Conservation (phyloP, 2,888 invertebrate genomes). For the Acronicta psi region DNA sequence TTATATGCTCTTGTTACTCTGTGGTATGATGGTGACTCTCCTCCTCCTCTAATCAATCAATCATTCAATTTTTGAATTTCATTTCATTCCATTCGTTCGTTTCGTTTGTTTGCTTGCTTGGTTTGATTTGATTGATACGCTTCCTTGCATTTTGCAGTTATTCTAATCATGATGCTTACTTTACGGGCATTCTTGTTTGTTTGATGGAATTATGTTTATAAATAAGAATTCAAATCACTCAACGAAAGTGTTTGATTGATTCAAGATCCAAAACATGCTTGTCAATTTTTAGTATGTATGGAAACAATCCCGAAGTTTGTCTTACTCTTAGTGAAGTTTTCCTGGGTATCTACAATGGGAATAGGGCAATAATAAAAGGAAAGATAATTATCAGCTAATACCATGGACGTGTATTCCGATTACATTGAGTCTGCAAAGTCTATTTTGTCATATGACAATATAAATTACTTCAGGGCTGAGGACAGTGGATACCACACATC, state of each 20-base stretch:
- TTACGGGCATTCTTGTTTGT: conserved; percentile 17
- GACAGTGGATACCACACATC: conserved; percentile 86
- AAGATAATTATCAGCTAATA: conserved; percentile 25
- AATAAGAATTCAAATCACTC: conserved; percentile 1
- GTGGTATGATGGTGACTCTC: no score
- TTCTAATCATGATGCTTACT: background rate
- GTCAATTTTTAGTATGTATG: conserved; percentile 23
- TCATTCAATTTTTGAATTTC: background rate
- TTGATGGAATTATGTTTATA: background rate
- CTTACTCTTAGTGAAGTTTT: conserved; percentile 18
- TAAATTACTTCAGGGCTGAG: conserved; percentile 75
- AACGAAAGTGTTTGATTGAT: conserved; percentile 1
- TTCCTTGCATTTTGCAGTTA: background rate
- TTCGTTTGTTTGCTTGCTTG: background rate
- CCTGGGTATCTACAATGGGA: conserved; percentile 39
- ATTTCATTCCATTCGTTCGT: background rate
- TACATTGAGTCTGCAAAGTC: conserved; percentile 71
- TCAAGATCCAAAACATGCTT: background rate
- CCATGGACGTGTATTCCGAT: conserved; percentile 77
- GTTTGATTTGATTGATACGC: background rate
- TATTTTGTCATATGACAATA: conserved; percentile 66
- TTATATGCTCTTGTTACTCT: no score
- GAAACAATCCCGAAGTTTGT: conserved; percentile 20
- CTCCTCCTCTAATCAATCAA: no score
- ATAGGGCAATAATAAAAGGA: conserved; percentile 40